Evolutionary conservation across 2,888 invertebrate species (phyloP).

Genomic region (Acrobasis repandana): DNA sequence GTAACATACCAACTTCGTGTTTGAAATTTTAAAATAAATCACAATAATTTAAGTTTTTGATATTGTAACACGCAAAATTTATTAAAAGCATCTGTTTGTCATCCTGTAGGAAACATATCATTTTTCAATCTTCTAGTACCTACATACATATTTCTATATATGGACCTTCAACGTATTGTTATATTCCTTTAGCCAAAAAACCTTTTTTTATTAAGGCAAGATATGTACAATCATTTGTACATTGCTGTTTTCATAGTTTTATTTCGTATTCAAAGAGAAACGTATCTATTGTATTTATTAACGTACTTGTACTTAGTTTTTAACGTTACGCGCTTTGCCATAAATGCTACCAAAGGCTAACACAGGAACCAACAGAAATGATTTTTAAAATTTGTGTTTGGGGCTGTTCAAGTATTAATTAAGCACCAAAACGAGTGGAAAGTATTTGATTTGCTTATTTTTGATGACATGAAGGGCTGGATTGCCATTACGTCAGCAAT

Average conservation of each 20-base stretch:
- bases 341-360: background rate
- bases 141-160: background rate
- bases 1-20: conserved; percentile 14
- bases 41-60: background rate
- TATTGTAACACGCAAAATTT: background rate
- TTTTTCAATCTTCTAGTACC: conserved; percentile 1
- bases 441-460: too few species aligned
- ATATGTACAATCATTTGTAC: background rate
- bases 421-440: too few species aligned
- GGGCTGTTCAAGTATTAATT: too few species aligned
- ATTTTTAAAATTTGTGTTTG: too few species aligned
- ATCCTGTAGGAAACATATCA: background rate
- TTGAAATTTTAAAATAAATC: conserved; percentile 3
- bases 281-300: background rate
- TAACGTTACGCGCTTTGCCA: background rate
- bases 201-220: too few species aligned
- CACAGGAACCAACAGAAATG: too few species aligned
- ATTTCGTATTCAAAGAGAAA: background rate
- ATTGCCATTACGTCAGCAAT: too few species aligned
- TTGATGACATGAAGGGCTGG: too few species aligned
- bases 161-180: background rate
- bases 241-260: background rate
- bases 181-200: background rate
- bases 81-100: background rate
- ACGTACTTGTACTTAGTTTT: background rate